A percentile compares a stretch with the other conserved stretches of the same genome.
These are phyloP conservation scores for Drosophila birchii DNA, from an alignment of 2,888 invertebrate species.

Conservation along the genomic window DNA sequence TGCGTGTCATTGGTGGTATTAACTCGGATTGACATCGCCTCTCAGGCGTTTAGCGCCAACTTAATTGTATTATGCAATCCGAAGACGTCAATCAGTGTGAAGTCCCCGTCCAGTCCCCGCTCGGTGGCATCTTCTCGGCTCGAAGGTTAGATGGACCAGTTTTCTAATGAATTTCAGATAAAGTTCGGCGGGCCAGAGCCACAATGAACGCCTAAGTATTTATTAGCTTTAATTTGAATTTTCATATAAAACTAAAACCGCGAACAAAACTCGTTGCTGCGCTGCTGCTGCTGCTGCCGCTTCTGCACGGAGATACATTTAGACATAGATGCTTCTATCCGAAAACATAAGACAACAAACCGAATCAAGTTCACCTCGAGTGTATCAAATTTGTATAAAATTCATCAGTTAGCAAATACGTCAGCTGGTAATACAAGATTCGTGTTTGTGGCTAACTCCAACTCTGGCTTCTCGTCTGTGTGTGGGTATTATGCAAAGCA, in stretches of 20 bases:
- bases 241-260: conserved; percentile 59
- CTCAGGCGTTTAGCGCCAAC: conserved; percentile 39
- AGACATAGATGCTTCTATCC: conserved; percentile 73
- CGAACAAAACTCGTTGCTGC: conserved; percentile 68
- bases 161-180: conserved; percentile 60
- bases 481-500: conserved; percentile 69
- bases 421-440: conserved; percentile 64
- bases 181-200: conserved; percentile 40
- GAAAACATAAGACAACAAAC: conserved; percentile 51
- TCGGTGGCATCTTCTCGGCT: conserved; percentile 37
- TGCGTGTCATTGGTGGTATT: conserved; percentile 6
- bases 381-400: conserved; percentile 77
- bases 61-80: conserved; percentile 51
- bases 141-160: conserved; percentile 72
- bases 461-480: conserved; percentile 33
- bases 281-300: conserved; percentile 46
- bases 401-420: conserved; percentile 76
- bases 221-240: conserved; percentile 81
- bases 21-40: conserved; percentile 17
- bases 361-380: conserved; percentile 82
- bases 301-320: conserved; percentile 47
- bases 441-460: conserved; percentile 4
- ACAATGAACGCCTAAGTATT: conserved; percentile 69
- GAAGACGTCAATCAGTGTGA: conserved; percentile 45
- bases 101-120: conserved; percentile 27